Evolutionary conservation across 2,113 vertebrate genomes (phyloP).

Genomic region (Macrotus californicus): DNA sequence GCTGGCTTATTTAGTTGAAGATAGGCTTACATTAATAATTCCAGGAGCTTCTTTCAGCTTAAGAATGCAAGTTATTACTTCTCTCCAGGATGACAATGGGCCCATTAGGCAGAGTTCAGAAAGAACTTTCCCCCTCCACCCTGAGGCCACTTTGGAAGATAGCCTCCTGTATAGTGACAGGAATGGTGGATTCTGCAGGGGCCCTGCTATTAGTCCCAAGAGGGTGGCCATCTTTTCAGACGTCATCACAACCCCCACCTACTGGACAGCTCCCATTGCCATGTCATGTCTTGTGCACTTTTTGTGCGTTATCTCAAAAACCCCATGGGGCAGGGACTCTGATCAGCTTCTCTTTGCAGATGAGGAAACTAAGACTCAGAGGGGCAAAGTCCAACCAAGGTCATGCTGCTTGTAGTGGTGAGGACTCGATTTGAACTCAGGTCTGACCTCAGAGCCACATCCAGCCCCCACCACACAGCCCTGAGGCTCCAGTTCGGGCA

Average conservation of each 20-base stretch:
- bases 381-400: neutral
- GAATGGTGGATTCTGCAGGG: neutral
- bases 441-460: neutral
- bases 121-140: neutral
- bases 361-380: neutral
- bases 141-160: neutral
- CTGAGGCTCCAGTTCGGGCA: neutral
- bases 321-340: neutral
- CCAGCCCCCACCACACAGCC: rapidly evolving
- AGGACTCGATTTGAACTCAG: neutral
- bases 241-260: neutral
- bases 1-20: neutral
- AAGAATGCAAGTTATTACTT: neutral
- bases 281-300: neutral
- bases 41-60: neutral
- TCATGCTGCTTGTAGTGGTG: neutral
- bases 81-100: neutral
- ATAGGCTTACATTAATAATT: neutral
- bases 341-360: neutral
- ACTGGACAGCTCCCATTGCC: neutral
- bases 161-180: neutral
- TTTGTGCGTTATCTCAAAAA: neutral
- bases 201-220: neutral
- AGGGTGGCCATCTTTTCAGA: neutral
- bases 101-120: neutral